Conservation (phyloP, 2,113 vertebrate species). For the Brachirus orientalis region DNA sequence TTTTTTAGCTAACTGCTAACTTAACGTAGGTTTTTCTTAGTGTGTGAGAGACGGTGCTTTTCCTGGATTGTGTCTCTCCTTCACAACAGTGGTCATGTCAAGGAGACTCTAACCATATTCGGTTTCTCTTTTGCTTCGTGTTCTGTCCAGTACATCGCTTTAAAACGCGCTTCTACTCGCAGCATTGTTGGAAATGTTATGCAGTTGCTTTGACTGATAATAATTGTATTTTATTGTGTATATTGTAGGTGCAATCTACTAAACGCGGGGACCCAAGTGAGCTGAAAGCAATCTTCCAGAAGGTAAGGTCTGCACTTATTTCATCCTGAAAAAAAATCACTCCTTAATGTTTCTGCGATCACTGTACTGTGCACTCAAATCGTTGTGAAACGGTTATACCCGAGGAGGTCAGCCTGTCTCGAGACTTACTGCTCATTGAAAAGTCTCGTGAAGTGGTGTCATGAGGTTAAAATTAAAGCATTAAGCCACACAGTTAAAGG, state of each 20-base stretch:
- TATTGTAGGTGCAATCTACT: slow-evolving; percentile 87
- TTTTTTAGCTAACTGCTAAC: neutral
- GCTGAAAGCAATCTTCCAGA: slow-evolving; percentile 90
- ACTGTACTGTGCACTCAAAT: too few relatives aligned
- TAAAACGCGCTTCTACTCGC: neutral
- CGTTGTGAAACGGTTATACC: neutral
- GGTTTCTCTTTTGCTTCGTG: slow-evolving; percentile 3
- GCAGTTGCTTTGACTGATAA: neutral
- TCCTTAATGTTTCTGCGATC: too few relatives aligned
- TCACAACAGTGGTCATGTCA: slow-evolving; percentile 30
- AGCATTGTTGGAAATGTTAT: neutral
- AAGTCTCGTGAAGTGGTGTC: slow-evolving; percentile 41
- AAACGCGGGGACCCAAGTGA: slow-evolving; percentile 94
- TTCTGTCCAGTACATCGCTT: too few relatives aligned
- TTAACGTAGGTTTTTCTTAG: too few relatives aligned
- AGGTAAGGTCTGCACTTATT: slow-evolving; percentile 82
- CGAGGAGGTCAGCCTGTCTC: neutral
- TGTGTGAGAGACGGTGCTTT: neutral
- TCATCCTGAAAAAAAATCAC: neutral
- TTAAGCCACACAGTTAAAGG: slow-evolving; percentile 20
- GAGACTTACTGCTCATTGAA: neutral
- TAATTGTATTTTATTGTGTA: neutral
- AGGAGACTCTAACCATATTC: slow-evolving; percentile 36
- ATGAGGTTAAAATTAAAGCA: slow-evolving; percentile 60
- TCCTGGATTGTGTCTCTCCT: slow-evolving; percentile 2